These are phyloP conservation scores for Platynereis dumerilii DNA, from an alignment of 2,888 invertebrate genomes.

Conservation along the genomic window DNA sequence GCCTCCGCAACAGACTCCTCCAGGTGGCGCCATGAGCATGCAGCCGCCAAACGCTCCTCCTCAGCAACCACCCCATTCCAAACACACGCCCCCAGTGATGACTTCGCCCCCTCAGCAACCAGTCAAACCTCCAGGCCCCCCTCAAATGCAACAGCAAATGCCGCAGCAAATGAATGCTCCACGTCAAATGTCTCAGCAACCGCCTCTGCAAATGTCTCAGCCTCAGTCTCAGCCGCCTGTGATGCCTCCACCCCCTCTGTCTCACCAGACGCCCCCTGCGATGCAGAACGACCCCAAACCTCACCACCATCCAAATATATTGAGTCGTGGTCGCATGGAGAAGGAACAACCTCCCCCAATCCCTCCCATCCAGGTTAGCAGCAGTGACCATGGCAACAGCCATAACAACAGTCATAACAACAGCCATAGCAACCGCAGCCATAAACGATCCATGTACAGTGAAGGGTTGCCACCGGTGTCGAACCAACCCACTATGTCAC, in stretches of 20 bases:
- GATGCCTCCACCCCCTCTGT: not conserved
- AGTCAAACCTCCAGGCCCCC: too few relatives aligned
- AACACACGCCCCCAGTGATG: too few relatives aligned
- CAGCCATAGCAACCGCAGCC: conserved; percentile 28
- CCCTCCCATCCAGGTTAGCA: not conserved
- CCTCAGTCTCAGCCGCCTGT: not conserved
- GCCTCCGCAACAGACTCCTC: too few relatives aligned
- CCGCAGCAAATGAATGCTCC: not conserved
- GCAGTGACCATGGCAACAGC: not conserved
- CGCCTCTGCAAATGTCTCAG: not conserved
- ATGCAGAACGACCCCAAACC: not conserved
- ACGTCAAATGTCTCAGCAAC: not conserved
- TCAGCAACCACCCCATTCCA: too few relatives aligned
- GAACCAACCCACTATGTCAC: conserved; percentile 38
- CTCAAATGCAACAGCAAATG: not conserved
- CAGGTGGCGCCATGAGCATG: too few relatives aligned
- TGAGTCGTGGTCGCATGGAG: too few relatives aligned
- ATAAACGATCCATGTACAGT: conserved; percentile 18
- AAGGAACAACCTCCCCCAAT: too few relatives aligned
- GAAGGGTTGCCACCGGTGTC: conserved; percentile 11
- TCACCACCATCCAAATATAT: not conserved
- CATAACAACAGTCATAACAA: conserved; percentile 13
- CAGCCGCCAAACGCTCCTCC: too few relatives aligned
- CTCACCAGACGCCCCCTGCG: not conserved
- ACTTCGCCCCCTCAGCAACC: too few relatives aligned